These are phyloP conservation scores for Merodon equestris DNA, from an alignment of 2,888 invertebrate genomes.

Conservation along the genomic window DNA sequence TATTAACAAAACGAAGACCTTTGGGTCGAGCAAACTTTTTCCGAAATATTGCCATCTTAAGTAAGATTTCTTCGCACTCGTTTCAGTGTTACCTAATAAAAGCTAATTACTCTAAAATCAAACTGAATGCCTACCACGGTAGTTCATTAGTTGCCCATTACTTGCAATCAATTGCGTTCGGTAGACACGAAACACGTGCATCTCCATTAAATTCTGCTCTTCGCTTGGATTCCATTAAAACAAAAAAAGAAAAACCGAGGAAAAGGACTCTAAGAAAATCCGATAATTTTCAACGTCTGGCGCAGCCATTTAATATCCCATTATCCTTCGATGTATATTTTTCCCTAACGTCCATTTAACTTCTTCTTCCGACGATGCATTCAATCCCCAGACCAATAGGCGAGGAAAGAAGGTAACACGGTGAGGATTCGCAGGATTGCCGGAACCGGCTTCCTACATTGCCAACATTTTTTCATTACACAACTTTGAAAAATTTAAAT, in stretches of 20 bases:
- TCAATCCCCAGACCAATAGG: constrained; percentile 21
- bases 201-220: constrained; percentile 8
- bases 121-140: too few species aligned
- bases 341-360: constrained; percentile 56
- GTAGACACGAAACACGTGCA: not conserved
- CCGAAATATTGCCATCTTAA: too few species aligned
- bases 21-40: too few species aligned
- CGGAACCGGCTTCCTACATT: constrained; percentile 20
- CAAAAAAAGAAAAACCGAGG: constrained; percentile 30
- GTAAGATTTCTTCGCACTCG: too few species aligned
- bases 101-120: too few species aligned
- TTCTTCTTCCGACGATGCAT: constrained; percentile 15
- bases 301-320: constrained; percentile 58
- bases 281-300: constrained; percentile 59
- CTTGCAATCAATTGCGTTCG: too few species aligned
- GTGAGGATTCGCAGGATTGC: too few species aligned
- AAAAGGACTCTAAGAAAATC: constrained; percentile 46
- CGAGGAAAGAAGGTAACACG: too few species aligned
- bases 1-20: too few species aligned
- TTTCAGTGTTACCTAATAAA: too few species aligned
- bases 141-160: too few species aligned
- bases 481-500: constrained; percentile 54
- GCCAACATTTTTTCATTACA: constrained; percentile 53
- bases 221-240: constrained; percentile 5
- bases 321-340: constrained; percentile 56